A percentile compares a stretch with the other conserved stretches of the same genome.
Evolutionary conservation across 2,888 invertebrate genomes (phyloP).

Genomic region (Liopterus haemorrhoidalis): DNA sequence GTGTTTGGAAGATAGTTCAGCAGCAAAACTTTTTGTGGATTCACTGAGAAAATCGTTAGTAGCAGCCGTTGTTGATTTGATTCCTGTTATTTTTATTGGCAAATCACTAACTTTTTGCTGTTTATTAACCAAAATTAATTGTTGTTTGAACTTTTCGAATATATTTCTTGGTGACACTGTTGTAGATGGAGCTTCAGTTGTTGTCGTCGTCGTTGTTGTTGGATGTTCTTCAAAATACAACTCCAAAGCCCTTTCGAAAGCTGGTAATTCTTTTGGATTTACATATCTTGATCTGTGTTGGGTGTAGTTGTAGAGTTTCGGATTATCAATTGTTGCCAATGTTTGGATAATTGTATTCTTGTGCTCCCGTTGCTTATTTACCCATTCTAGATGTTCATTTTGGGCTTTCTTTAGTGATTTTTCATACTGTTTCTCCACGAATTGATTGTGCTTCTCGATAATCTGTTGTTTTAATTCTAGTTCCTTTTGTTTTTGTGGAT

Average conservation of each 20-base stretch:
- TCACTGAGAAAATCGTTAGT: too few relatives aligned
- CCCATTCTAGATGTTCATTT: conserved; percentile 63
- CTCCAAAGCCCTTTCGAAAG: conserved; percentile 61
- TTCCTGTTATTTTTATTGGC: too few relatives aligned
- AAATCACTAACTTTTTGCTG: conserved; percentile 55
- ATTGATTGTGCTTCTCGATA: conserved; percentile 69
- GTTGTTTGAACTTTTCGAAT: too few relatives aligned
- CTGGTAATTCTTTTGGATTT: conserved; percentile 57
- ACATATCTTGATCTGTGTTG: conserved; percentile 47
- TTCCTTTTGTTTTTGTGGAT: conserved; percentile 57
- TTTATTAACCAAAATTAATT: conserved; percentile 48
- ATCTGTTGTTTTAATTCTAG: conserved; percentile 66
- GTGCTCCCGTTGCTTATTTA: conserved; percentile 63
- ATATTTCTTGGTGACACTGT: conserved; percentile 41
- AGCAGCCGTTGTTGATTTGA: conserved; percentile 55
- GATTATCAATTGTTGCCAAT: conserved; percentile 41
- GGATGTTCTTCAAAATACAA: conserved; percentile 64
- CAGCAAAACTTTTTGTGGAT: conserved; percentile 30
- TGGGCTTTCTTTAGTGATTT: conserved; percentile 72
- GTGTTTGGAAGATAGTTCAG: conserved; percentile 44
- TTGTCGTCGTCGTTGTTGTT: conserved; percentile 62
- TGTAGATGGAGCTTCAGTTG: conserved; percentile 59
- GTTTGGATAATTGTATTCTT: conserved; percentile 49
- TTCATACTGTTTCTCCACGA: conserved; percentile 72
- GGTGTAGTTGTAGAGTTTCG: conserved; percentile 35